A percentile compares a stretch with the other conserved stretches of the same genome.
These are phyloP conservation scores for Meloe dianella DNA, from an alignment of 2,888 invertebrate genomes.

Conservation along the genomic window DNA sequence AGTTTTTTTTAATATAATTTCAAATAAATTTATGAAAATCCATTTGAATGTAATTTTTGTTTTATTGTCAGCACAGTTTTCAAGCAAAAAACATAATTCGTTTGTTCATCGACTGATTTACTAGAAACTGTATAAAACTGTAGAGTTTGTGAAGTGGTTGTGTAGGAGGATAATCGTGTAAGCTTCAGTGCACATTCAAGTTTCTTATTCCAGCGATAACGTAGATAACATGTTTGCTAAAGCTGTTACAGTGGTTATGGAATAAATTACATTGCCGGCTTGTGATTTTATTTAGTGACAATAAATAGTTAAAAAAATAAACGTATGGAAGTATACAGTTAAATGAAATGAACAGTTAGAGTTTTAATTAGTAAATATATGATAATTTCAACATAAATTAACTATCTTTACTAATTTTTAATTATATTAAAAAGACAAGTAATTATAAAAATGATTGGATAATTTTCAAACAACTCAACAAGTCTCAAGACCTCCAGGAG, in stretches of 20 bases:
- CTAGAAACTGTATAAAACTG: background rate
- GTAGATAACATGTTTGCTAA: background rate
- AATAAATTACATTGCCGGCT: background rate
- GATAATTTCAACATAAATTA: background rate
- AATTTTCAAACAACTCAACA: background rate
- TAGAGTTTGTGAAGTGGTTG: background rate
- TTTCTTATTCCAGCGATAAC: background rate
- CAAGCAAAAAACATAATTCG: background rate
- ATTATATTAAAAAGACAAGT: background rate
- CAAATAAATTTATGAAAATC: too few relatives aligned
- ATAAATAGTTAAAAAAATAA: too few relatives aligned
- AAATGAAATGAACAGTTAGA: too few relatives aligned
- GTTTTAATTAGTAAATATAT: too few relatives aligned
- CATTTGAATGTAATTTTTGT: too few relatives aligned
- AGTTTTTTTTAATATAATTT: background rate
- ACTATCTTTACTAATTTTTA: background rate
- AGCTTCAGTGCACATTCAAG: background rate
- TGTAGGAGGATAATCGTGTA: conserved; percentile 1
- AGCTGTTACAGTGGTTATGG: background rate
- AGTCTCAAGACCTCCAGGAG: background rate
- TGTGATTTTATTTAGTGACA: background rate
- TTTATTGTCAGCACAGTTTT: too few relatives aligned
- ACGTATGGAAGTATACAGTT: too few relatives aligned
- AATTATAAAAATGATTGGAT: background rate
- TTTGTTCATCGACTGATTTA: background rate